Evolutionary conservation across 2,888 invertebrate species (phyloP).

Genomic region (Drosophila yooni): DNA sequence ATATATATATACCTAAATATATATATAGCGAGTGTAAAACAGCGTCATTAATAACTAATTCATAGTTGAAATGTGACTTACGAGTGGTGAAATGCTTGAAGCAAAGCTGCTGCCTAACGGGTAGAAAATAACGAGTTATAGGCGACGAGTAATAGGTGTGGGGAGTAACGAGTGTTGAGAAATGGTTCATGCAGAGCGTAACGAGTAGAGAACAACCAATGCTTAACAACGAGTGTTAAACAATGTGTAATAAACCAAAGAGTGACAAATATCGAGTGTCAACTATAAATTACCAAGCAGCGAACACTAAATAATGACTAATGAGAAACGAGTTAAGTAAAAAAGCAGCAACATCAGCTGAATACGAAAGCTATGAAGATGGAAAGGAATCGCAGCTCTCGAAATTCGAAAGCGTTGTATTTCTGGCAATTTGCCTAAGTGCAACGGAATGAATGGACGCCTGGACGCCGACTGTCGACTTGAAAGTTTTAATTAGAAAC

Average conservation of each 20-base stretch:
- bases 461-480: slow-evolving; percentile 42
- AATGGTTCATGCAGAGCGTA: not conserved
- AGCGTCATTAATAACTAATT: not conserved
- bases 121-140: not conserved
- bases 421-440: slow-evolving; percentile 77
- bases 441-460: slow-evolving; percentile 56
- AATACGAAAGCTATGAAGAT: not conserved
- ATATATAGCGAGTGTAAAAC: not conserved
- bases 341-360: not conserved
- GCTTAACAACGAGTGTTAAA: not conserved
- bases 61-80: not conserved
- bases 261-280: not conserved
- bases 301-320: not conserved
- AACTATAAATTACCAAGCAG: not conserved
- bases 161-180: too few relatives aligned
- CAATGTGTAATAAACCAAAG: not conserved
- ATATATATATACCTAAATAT: not conserved
- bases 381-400: not conserved
- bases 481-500: slow-evolving; percentile 77
- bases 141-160: not conserved
- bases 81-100: not conserved
- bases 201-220: not conserved
- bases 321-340: not conserved
- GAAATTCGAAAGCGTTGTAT: slow-evolving; percentile 30
- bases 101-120: not conserved